phyloP scores from a whole-genome alignment of 2,888 invertebrate genomes.

The Quadroppia sp. region DNA sequence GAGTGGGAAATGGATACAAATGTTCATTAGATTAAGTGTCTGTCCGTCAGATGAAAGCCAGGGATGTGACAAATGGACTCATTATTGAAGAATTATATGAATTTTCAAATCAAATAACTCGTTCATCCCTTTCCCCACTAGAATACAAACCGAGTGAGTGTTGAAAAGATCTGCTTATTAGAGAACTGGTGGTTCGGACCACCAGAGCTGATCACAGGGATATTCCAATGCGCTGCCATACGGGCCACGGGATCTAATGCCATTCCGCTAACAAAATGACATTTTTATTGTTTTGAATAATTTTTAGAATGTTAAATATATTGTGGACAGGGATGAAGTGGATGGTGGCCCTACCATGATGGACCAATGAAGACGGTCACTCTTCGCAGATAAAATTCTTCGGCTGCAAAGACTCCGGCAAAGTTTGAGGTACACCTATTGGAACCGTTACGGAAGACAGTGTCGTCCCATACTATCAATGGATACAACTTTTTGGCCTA shows the following conservation, averaged over 20 bases:
- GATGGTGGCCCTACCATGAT: conserved; percentile 69
- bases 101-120: too few species aligned
- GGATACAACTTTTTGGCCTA: conserved; percentile 33
- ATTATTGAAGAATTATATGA: too few species aligned
- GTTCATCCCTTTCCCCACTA: too few species aligned
- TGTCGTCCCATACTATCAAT: conserved; percentile 32
- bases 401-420: conserved; percentile 45
- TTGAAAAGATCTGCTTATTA: conserved; percentile 44
- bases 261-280: conserved; percentile 54
- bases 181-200: conserved; percentile 46
- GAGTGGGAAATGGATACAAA: too few species aligned
- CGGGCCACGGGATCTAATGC: conserved; percentile 84
- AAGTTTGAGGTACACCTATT: conserved; percentile 42
- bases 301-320: background rate
- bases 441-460: conserved; percentile 42
- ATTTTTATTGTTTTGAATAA: background rate
- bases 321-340: background rate
- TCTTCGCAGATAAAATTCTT: conserved; percentile 45
- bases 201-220: conserved; percentile 72
- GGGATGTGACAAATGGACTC: too few species aligned
- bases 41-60: too few species aligned
- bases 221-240: conserved; percentile 83
- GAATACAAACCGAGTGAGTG: conserved; percentile 46
- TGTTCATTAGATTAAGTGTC: too few species aligned
- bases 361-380: conserved; percentile 71